phyloP scores from a whole-genome alignment of 2,113 vertebrate genomes.

The Centropristis striata region DNA sequence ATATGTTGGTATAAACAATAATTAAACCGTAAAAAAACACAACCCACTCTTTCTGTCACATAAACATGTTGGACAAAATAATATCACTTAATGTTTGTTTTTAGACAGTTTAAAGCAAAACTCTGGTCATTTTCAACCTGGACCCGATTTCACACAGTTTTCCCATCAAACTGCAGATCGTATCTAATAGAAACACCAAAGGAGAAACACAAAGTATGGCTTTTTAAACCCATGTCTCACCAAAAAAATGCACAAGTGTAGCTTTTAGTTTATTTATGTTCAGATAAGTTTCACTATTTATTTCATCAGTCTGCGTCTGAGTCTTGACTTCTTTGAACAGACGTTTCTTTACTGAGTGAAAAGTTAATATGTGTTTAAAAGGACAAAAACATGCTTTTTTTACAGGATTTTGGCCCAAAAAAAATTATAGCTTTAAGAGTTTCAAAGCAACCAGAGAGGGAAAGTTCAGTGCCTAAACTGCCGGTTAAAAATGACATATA shows the following conservation, averaged over 20 bases:
- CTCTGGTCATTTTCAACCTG: conserved; percentile 39
- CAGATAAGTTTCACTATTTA: not conserved
- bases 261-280: not conserved
- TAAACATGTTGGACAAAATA: conserved; percentile 21
- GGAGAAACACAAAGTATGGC: not conserved
- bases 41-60: conserved; percentile 44
- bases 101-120: conserved; percentile 1
- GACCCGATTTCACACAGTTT: not conserved
- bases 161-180: not conserved
- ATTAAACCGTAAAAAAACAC: conserved; percentile 56
- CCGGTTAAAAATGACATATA: not conserved
- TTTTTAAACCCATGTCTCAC: not conserved
- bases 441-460: not conserved
- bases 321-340: not conserved
- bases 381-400: not conserved
- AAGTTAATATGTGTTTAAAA: not conserved
- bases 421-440: not conserved
- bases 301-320: not conserved
- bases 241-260: not conserved
- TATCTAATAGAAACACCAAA: not conserved
- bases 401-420: no score
- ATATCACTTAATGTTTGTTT: conserved; percentile 7
- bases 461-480: not conserved
- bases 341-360: not conserved
- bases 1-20: conserved; percentile 46